A percentile compares a stretch with the other conserved stretches of the same genome.
These are phyloP conservation scores for Platerodrilus igneus DNA, from an alignment of 2,888 invertebrate species.

Conservation along the genomic window DNA sequence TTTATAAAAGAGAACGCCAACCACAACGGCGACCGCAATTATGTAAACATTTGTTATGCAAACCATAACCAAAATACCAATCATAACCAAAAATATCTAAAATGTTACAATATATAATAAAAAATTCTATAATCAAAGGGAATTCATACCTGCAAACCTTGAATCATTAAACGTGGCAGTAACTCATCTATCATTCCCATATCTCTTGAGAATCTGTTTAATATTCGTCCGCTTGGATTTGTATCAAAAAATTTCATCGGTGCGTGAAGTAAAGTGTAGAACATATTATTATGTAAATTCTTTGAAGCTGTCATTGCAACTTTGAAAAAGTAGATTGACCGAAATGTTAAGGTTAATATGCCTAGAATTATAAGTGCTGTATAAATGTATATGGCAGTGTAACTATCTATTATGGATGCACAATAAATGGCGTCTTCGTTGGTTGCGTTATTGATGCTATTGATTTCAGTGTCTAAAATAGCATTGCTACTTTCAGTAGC, in stretches of 20 bases:
- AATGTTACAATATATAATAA: constrained; percentile 8
- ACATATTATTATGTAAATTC: constrained; percentile 80
- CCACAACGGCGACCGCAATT: constrained; percentile 56
- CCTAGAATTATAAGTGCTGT: constrained; percentile 39
- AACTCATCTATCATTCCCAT: constrained; percentile 60
- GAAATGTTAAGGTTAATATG: constrained; percentile 49
- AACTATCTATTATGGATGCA: no score
- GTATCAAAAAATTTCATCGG: constrained; percentile 82
- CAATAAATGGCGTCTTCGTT: no score
- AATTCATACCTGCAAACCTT: constrained; percentile 49
- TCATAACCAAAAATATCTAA: constrained; percentile 59
- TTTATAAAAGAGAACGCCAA: constrained; percentile 60
- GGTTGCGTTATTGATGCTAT: no score
- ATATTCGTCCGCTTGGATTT: constrained; percentile 72
- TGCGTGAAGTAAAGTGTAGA: constrained; percentile 67
- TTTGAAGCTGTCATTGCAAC: constrained; percentile 72
- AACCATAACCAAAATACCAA: constrained; percentile 66
- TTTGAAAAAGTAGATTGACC: constrained; percentile 58
- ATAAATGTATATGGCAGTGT: constrained; percentile 45
- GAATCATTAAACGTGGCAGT: constrained; percentile 53
- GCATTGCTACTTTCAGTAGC: no score
- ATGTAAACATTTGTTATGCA: constrained; percentile 63
- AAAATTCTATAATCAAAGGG: not conserved
- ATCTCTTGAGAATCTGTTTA: constrained; percentile 76
- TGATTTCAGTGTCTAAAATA: no score